These are phyloP conservation scores for Xiphophorus maculatus DNA, from an alignment of 2,113 vertebrate genomes.

Conservation along the genomic window DNA sequence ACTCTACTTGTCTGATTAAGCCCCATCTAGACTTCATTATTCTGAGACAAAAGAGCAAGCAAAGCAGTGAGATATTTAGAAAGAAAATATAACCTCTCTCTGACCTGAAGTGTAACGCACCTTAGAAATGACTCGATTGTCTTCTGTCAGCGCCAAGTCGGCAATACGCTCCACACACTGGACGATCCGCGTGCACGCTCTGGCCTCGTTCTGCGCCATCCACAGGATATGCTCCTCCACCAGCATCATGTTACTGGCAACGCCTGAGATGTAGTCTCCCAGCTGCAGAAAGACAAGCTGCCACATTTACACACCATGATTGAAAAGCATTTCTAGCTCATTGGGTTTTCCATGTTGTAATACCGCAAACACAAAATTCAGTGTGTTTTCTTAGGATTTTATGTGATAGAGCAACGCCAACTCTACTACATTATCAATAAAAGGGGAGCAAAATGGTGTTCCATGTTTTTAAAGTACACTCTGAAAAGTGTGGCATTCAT, in stretches of 20 bases:
- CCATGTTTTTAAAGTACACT: not conserved
- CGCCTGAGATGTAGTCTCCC: constrained; percentile 84
- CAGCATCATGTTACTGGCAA: constrained; percentile 90
- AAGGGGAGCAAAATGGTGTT: not conserved
- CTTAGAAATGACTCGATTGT: constrained; percentile 85
- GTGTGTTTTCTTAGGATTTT: no score
- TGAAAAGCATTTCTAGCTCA: no score
- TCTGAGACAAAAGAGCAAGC: constrained; percentile 19
- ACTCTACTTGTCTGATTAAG: constrained; percentile 28
- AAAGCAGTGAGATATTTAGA: constrained; percentile 22
- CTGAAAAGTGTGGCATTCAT: not conserved
- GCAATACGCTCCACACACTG: constrained; percentile 87
- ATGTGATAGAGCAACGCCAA: not conserved
- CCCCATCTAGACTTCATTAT: constrained; percentile 50
- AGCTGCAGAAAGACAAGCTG: constrained; percentile 73
- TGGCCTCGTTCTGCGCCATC: constrained; percentile 89
- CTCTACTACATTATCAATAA: not conserved
- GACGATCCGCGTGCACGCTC: constrained; percentile 89
- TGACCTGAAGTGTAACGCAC: constrained; percentile 64
- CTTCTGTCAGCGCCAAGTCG: constrained; percentile 76
- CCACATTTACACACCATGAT: not conserved
- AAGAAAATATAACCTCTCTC: not conserved
- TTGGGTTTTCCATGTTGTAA: no score
- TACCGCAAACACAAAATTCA: no score
- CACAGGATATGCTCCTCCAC: constrained; percentile 89